A percentile compares a stretch with the other conserved stretches of the same genome.
These are phyloP conservation scores for Vultur gryphus DNA, from an alignment of 2,797 vertebrate species.

Conservation along the genomic window DNA sequence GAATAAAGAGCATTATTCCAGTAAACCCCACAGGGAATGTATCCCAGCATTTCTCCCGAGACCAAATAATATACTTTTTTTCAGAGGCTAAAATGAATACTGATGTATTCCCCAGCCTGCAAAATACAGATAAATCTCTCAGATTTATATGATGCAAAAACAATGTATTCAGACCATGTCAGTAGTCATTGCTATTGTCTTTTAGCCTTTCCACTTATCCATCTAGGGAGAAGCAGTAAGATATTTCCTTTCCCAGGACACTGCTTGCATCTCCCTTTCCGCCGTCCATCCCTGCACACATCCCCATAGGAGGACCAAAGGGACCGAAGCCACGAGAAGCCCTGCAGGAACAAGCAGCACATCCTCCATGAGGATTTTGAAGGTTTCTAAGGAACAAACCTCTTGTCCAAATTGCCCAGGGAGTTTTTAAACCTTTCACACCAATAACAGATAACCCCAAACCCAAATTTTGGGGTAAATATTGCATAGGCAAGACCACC, in stretches of 20 bases:
- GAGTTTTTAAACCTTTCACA: neutral
- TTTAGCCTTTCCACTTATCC: neutral
- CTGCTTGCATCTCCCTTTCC: neutral
- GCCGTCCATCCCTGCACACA: neutral
- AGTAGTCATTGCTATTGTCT: constrained; percentile 35
- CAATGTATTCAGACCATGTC: constrained; percentile 9
- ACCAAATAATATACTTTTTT: neutral
- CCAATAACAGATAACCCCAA: neutral
- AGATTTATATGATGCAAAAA: constrained; percentile 11
- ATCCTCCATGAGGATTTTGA: neutral
- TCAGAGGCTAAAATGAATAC: neutral
- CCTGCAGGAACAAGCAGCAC: neutral
- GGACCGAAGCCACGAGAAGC: neutral
- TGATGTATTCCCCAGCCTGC: neutral
- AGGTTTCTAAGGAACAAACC: neutral
- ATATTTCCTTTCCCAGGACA: neutral
- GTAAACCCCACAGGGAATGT: neutral
- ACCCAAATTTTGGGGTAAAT: neutral
- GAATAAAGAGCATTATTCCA: constrained; percentile 44
- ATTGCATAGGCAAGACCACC: neutral
- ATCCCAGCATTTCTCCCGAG: neutral
- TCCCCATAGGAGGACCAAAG: neutral
- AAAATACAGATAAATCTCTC: neutral
- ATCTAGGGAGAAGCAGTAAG: neutral
- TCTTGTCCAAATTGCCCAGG: neutral